Conservation (phyloP, 2,888 invertebrate species). For the Andrena bucephala region DNA sequence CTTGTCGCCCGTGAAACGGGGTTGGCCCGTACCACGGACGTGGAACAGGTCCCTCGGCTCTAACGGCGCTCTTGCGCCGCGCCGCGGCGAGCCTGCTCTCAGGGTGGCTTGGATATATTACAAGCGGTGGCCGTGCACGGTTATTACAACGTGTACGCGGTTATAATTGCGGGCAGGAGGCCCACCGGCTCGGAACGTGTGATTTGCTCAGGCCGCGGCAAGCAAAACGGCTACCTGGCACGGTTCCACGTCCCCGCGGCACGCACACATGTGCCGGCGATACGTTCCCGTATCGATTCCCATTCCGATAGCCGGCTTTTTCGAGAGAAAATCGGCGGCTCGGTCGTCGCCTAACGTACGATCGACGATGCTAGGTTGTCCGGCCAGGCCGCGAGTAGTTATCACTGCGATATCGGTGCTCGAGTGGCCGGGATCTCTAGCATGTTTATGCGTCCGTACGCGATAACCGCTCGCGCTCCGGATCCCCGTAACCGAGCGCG, state of each 20-base stretch:
- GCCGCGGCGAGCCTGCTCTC: slow-evolving; percentile 59
- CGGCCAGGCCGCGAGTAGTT: slow-evolving; percentile 20
- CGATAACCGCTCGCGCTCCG: background rate
- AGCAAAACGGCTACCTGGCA: slow-evolving; percentile 65
- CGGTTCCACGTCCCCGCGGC: slow-evolving; percentile 34
- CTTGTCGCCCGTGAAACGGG: background rate
- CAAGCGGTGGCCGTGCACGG: slow-evolving; percentile 74
- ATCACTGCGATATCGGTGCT: slow-evolving; percentile 3
- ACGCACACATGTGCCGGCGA: slow-evolving; percentile 22
- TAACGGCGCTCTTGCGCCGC: slow-evolving; percentile 26
- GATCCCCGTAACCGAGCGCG: background rate
- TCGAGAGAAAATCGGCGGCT: slow-evolving; percentile 35
- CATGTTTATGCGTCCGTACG: slow-evolving; percentile 17
- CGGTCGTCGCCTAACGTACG: slow-evolving; percentile 23
- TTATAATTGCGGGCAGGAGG: slow-evolving; percentile 76
- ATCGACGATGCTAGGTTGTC: slow-evolving; percentile 34
- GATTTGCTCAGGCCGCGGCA: slow-evolving; percentile 62
- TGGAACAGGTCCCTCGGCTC: slow-evolving; percentile 51
- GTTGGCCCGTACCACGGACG: slow-evolving; percentile 48
- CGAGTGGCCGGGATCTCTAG: too few species aligned
- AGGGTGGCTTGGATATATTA: slow-evolving; percentile 82
- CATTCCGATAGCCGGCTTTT: slow-evolving; percentile 52
- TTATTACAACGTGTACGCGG: slow-evolving; percentile 79
- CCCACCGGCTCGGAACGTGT: slow-evolving; percentile 61
- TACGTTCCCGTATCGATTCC: slow-evolving; percentile 59